These are phyloP conservation scores for Pelodiscus sinensis DNA, from an alignment of 2,113 vertebrate species.

Conservation along the genomic window DNA sequence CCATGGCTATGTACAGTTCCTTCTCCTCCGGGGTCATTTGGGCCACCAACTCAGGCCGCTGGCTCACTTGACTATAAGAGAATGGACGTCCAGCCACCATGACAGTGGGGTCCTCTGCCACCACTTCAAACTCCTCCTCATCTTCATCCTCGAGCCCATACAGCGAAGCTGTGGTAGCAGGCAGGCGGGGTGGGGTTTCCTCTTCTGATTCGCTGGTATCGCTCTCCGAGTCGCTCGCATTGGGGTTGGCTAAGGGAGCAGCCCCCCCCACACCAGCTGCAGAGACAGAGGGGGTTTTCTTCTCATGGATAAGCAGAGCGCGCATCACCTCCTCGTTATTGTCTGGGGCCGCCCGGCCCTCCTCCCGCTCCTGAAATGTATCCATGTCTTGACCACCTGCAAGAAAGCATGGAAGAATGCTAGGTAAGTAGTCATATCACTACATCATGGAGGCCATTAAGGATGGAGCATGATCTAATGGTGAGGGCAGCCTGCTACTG, in stretches of 20 bases:
- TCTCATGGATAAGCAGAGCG: constrained; percentile 96
- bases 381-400: constrained; percentile 78
- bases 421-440: not conserved
- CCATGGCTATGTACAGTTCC: constrained; percentile 96
- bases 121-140: constrained; percentile 94
- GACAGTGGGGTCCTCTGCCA: constrained; percentile 88
- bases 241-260: constrained; percentile 68
- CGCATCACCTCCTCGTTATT: constrained; percentile 98
- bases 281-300: constrained; percentile 80
- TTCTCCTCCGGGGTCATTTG: constrained; percentile 96
- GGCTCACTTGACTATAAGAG: constrained; percentile 93
- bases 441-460: fast-evolving
- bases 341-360: constrained; percentile 76
- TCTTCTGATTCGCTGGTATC: constrained; percentile 98
- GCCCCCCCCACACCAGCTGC: constrained; percentile 61
- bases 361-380: constrained; percentile 78
- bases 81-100: constrained; percentile 88
- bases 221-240: constrained; percentile 94
- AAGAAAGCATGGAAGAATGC: not conserved
- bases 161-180: not conserved
- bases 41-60: constrained; percentile 92
- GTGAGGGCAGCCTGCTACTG: not conserved
- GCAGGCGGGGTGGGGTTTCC: constrained; percentile 77
- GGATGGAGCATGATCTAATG: not conserved
- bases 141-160: constrained; percentile 85